A percentile compares a stretch with the other conserved stretches of the same genome.
These are phyloP conservation scores for Cephus pulcher DNA, from an alignment of 2,888 invertebrate genomes.

Conservation along the genomic window DNA sequence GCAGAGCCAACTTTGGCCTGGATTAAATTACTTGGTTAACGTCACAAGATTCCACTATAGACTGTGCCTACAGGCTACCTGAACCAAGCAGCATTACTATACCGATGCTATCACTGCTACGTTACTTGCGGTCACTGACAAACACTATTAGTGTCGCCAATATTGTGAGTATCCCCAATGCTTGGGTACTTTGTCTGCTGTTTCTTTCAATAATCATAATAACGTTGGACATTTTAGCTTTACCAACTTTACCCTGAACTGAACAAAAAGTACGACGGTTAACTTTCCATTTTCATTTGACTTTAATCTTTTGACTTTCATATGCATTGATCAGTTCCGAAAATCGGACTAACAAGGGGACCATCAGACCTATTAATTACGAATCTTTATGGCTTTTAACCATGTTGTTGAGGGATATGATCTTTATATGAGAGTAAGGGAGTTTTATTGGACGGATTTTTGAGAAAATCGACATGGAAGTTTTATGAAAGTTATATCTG, in stretches of 20 bases:
- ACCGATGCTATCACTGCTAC: background rate
- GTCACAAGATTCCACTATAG: background rate
- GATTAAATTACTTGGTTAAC: constrained; percentile 33
- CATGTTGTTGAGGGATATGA: too few relatives aligned
- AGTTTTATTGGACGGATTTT: too few relatives aligned
- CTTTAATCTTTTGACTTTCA: too few relatives aligned
- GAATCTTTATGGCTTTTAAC: too few relatives aligned
- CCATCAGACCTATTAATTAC: too few relatives aligned
- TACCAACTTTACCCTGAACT: background rate
- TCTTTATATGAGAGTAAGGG: too few relatives aligned
- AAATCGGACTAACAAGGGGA: too few relatives aligned
- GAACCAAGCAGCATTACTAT: background rate
- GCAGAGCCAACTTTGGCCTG: constrained; percentile 35
- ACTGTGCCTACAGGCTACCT: background rate
- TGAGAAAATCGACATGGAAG: too few relatives aligned
- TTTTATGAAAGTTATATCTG: too few relatives aligned
- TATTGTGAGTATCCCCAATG: too few relatives aligned
- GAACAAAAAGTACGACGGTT: background rate
- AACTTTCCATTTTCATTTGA: background rate
- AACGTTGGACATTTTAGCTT: background rate
- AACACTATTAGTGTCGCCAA: background rate
- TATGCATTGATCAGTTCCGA: too few relatives aligned
- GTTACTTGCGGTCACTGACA: background rate
- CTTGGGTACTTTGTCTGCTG: too few relatives aligned
- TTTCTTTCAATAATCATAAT: background rate